phyloP scores from a whole-genome alignment of 2,797 vertebrate genomes.

The Oophaga sylvatica region DNA sequence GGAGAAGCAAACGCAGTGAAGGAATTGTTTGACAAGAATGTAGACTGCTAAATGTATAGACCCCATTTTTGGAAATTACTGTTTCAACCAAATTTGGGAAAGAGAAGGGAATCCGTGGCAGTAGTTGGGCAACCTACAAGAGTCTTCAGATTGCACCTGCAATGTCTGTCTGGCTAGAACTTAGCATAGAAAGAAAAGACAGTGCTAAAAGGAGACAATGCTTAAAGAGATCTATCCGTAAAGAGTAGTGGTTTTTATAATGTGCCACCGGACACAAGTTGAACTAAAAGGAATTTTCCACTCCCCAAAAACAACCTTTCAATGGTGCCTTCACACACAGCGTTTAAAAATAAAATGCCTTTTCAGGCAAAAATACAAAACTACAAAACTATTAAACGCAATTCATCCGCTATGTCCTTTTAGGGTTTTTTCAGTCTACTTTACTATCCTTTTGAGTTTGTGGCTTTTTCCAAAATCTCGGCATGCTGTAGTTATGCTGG shows the following conservation, averaged over 20 bases:
- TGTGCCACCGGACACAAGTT: neutral
- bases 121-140: neutral
- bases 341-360: no score
- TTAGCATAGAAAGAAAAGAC: neutral
- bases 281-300: neutral
- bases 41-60: accelerated
- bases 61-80: neutral
- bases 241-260: neutral
- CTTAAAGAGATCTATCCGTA: neutral
- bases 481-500: no score
- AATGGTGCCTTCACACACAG: no score
- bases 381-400: no score
- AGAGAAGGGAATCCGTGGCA: neutral
- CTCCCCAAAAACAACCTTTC: neutral
- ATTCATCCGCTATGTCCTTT: no score
- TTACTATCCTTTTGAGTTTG: no score
- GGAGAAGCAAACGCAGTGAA: slow-evolving; percentile 90
- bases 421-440: no score
- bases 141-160: neutral
- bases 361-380: no score
- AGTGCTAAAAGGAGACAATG: neutral
- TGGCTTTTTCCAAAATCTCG: no score
- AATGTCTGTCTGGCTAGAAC: neutral
- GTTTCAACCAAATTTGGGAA: neutral
- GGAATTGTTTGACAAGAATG: slow-evolving; percentile 81